Base-by-base conservation (phyloP, 2,888 invertebrate genomes). In the Creontiades dilutus region DNA sequence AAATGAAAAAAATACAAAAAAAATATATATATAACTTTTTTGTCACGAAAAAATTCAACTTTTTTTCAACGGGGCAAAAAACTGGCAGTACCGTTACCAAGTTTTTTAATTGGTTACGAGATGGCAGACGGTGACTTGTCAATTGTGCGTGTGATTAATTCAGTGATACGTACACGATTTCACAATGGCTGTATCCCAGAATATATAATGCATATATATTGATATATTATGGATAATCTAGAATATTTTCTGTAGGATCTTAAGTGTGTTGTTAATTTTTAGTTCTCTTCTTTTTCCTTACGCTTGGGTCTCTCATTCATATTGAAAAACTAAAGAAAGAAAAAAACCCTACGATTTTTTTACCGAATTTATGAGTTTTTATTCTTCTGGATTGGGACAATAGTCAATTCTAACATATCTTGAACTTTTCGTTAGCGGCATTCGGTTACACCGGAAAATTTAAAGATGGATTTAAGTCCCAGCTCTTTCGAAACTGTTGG, bases 161-260 rank as follows among this genome's bases (percentile, higher is more conserved):
- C 85, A 91, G 91, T 91, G 91, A 91, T 91, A 91, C 91, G 91
- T 91, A 91, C 91, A 91, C 91, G 91, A 91, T 91, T 88, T 91
- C 90, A 91, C 90, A 88, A 91, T 91, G 91, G 91, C 91, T 91
- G 91, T 91, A 91, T 90, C 91, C 90, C 85, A 87, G 90, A 90
- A 90, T 91, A 90, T 95, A 90, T 90, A 90, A 90, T 91, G 89
- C 78, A 91, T 85, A 91, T 90, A 89, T 89, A 90, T 90, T 86
- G 88, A 78, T 88, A 88, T 78, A 75, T 68, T 75, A 85, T 85
- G 28, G 75, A 90, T 90, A 90, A 88, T 90, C 89, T 91, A 91
- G 90, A 84, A 86, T 91, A 91, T 91, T 91, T 91, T 91, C 90
- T 78, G 91, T 91, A 90, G 91, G 76, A 48, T 76, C 16, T 37